A percentile compares a stretch with the other conserved stretches of the same genome.
Conservation (phyloP, 64 coral and sea anemone species). For the Porites lutea region DNA sequence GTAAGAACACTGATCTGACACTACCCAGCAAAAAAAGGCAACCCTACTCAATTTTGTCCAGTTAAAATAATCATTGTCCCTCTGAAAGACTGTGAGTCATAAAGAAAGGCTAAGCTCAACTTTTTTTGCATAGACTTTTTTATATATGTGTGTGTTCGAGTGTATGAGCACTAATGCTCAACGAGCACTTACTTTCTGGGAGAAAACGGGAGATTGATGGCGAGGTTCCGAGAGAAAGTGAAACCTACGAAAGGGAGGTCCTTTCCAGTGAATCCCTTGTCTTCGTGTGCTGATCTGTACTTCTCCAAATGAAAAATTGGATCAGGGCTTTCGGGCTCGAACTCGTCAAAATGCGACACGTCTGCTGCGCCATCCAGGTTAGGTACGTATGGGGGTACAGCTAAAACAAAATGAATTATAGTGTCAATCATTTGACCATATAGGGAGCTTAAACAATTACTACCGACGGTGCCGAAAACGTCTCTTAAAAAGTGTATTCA, state of each 20-base stretch:
- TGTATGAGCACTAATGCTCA: too few species aligned
- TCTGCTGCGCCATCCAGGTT: constrained; percentile 92
- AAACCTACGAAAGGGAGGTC: constrained; percentile 96
- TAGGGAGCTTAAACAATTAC: too few species aligned
- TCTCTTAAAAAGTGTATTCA: too few species aligned
- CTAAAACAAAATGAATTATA: constrained; percentile 36
- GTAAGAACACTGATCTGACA: too few species aligned
- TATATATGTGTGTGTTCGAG: too few species aligned
- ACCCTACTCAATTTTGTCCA: too few species aligned
- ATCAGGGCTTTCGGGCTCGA: constrained; percentile 95
- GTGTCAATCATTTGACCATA: neutral
- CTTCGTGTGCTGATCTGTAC: constrained; percentile 57
- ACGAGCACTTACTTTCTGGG: constrained; percentile 67
- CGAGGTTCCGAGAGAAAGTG: constrained; percentile 75
- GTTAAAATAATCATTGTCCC: too few species aligned
- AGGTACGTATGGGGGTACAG: constrained; percentile 92
- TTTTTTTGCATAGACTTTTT: too few species aligned
- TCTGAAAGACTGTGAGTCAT: too few species aligned
- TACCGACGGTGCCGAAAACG: too few species aligned
- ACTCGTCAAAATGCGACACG: constrained; percentile 98
- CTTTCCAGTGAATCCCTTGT: constrained; percentile 85
- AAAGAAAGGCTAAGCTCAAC: too few species aligned
- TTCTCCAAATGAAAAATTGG: constrained; percentile 58
- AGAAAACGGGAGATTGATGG: constrained; percentile 67
- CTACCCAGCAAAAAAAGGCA: too few species aligned